Evolutionary conservation across 2,888 invertebrate species (phyloP).

Genomic region (Chirona hameri): DNA sequence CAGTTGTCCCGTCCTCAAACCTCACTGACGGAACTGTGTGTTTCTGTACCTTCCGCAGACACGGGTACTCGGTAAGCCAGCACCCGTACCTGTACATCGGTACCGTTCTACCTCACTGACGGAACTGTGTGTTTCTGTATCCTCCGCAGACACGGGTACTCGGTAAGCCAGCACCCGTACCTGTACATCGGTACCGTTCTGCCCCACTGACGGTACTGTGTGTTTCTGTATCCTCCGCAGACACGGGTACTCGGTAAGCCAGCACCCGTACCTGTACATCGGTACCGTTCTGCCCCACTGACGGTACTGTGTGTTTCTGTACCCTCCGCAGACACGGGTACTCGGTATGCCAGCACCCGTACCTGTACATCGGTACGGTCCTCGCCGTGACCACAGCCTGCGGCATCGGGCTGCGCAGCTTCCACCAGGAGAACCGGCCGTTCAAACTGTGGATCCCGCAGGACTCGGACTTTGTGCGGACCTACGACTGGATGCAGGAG

Average conservation of each 20-base stretch:
- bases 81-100: constrained; percentile 36
- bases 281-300: constrained; percentile 31
- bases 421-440: constrained; percentile 38
- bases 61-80: constrained; percentile 36
- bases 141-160: constrained; percentile 36
- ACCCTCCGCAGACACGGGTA: constrained; percentile 36
- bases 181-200: constrained; percentile 36
- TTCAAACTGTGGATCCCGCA: constrained; percentile 69
- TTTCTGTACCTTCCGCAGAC: constrained; percentile 31
- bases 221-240: constrained; percentile 31
- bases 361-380: constrained; percentile 35
- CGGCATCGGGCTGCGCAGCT: constrained; percentile 37
- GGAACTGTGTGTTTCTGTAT: not conserved
- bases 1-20: too few species aligned
- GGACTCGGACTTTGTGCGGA: constrained; percentile 63
- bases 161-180: constrained; percentile 36
- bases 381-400: constrained; percentile 35
- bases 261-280: constrained; percentile 36
- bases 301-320: not conserved
- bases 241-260: constrained; percentile 37
- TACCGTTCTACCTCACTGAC: constrained; percentile 31
- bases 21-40: too few species aligned
- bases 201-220: not conserved
- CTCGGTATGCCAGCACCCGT: constrained; percentile 36
- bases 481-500: constrained; percentile 68